These are phyloP conservation scores for Xestia sexstrigata DNA, from an alignment of 2,888 invertebrate species.

Conservation along the genomic window DNA sequence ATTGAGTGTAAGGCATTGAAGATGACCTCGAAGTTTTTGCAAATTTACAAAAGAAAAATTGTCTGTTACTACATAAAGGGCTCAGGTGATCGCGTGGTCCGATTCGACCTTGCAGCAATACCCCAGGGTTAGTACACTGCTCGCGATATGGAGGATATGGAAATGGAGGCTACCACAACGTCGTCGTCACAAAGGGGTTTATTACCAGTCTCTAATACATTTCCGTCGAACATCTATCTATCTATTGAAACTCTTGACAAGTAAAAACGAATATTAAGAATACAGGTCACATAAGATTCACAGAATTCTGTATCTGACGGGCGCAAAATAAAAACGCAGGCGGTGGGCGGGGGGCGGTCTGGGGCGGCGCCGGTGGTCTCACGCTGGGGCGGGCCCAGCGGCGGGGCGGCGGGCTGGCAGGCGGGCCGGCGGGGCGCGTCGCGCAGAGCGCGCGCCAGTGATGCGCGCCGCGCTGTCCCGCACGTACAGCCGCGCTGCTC, in stretches of 20 bases:
- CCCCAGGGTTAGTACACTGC: not conserved
- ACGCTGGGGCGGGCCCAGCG: slow-evolving; percentile 17
- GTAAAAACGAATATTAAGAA: slow-evolving; percentile 26
- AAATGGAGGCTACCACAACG: not conserved
- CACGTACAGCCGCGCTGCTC: slow-evolving; percentile 50
- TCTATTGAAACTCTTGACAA: slow-evolving; percentile 6
- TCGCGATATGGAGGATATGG: too few species aligned
- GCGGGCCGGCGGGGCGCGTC: slow-evolving; percentile 32
- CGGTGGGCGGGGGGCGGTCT: slow-evolving; percentile 45
- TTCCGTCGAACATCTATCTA: not conserved
- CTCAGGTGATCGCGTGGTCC: not conserved
- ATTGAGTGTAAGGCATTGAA: too few species aligned
- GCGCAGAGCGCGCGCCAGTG: slow-evolving; percentile 68
- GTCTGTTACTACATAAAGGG: too few species aligned
- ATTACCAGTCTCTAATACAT: not conserved
- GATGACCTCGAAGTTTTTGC: too few species aligned
- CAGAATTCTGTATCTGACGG: slow-evolving; percentile 34
- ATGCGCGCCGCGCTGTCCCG: slow-evolving; percentile 77
- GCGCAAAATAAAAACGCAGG: slow-evolving; percentile 38
- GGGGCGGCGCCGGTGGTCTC: slow-evolving; percentile 26
- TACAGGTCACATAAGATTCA: slow-evolving; percentile 53
- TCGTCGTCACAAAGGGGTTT: not conserved
- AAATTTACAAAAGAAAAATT: too few species aligned
- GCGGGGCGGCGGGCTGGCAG: slow-evolving; percentile 32
- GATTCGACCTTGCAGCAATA: not conserved